Evolutionary conservation across 2,797 vertebrate species (phyloP).

Genomic region (Sebastes iracundus): DNA sequence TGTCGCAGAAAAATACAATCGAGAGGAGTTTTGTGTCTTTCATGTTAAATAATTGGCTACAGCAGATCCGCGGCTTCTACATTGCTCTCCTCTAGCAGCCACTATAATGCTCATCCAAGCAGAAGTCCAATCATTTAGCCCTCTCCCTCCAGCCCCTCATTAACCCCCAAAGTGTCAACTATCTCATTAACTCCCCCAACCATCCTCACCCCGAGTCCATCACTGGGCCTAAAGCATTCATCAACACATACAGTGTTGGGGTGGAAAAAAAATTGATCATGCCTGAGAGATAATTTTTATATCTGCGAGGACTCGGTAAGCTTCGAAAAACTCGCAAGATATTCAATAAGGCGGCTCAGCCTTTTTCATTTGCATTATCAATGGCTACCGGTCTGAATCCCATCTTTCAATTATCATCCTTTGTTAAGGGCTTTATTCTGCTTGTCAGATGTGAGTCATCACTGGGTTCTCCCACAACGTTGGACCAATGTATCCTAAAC

Average conservation of each 20-base stretch:
- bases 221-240: constrained; percentile 63
- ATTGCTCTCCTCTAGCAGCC: constrained; percentile 56
- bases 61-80: constrained; percentile 57
- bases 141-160: constrained; percentile 80
- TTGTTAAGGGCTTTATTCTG: constrained; percentile 82
- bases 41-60: constrained; percentile 73
- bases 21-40: constrained; percentile 70
- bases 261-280: constrained; percentile 34
- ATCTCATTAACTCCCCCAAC: constrained; percentile 80
- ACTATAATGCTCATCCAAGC: constrained; percentile 79
- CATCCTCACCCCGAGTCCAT: constrained; percentile 69
- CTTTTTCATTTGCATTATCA: constrained; percentile 80
- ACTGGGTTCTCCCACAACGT: constrained; percentile 77
- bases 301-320: constrained; percentile 37
- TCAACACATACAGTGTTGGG: constrained; percentile 57
- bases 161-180: constrained; percentile 83
- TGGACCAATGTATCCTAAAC: constrained; percentile 80
- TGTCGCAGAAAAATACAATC: constrained; percentile 66
- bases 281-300: constrained; percentile 51
- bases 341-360: constrained; percentile 67
- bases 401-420: constrained; percentile 84
- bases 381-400: constrained; percentile 74
- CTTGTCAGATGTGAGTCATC: constrained; percentile 82
- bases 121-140: constrained; percentile 83
- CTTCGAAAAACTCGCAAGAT: constrained; percentile 56